Base-by-base conservation (phyloP, 2,113 vertebrate genomes). In the Phainopepla nitens region DNA sequence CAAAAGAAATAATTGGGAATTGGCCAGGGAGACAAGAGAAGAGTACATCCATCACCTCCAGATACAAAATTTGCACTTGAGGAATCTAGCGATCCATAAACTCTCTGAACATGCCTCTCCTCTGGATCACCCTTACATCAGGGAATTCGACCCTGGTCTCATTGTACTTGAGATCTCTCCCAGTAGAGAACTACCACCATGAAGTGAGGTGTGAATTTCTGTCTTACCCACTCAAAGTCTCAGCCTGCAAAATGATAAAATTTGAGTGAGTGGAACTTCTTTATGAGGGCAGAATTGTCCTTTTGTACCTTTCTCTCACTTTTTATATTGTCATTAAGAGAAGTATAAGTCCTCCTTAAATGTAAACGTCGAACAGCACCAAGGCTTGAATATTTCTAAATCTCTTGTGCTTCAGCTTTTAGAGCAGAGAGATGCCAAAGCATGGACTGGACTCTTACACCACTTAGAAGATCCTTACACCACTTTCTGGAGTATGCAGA, bases 1-100 rank as follows among this genome's bases (percentile, higher is more conserved):
- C 0, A 0, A 31, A 68, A 60, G 64, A 53, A 31, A 47, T 15
- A 25, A 18, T 13, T 22, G 11, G 16, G 25, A 61, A 41, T 54
- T 47, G 25, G 6, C 24, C 41, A 27, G 39, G 15, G 21, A 60
- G 17, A 14, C 24, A 61, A 31, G 14, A 21, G 25, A 13, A 41
- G 24, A 20, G 3, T 41, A n/a, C 21, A 35, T 47, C 20, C 2
- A 0, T 54, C 21, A 24, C 29, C 25, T 54, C 35, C 21, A 89
- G 41, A 49, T 54, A 41, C 5, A 31, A 61, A 68, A 31, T 47
- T 53, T 60, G 11, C 25, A 15, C 21, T 15, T 75, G 47, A 54
- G 41, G 20, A 82, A 47, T 41, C 24, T 53, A 29, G 28, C 1
- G 3, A 53, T 53, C 28, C 20, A 39, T 39, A 53, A 45, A 41